Evolutionary conservation across 2,797 vertebrate genomes (phyloP).

Genomic region (Labroides dimidiatus): DNA sequence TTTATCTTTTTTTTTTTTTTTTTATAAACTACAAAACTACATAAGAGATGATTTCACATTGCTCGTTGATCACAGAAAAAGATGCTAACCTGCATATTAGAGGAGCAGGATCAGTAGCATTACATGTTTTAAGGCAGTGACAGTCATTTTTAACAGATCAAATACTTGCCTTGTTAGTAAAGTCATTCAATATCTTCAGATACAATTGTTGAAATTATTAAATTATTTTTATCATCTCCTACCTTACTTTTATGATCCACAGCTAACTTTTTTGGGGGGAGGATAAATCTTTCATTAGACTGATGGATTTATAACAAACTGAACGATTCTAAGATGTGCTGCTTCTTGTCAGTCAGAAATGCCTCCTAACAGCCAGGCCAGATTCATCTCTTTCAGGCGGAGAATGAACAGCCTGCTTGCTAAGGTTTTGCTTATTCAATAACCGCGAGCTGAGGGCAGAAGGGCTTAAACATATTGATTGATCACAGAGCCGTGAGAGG

Average conservation of each 20-base stretch:
- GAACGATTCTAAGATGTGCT: neutral
- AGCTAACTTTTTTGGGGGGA: neutral
- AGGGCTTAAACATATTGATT: constrained; percentile 65
- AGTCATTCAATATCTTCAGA: neutral
- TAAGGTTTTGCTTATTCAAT: constrained; percentile 42
- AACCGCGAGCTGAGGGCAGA: constrained; percentile 27
- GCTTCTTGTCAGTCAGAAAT: neutral
- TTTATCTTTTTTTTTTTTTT: too few relatives aligned
- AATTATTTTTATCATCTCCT: neutral
- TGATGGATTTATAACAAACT: neutral
- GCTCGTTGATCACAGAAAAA: neutral
- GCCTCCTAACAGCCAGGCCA: constrained; percentile 9
- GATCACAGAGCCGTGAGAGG: constrained; percentile 60
- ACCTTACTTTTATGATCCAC: too few relatives aligned
- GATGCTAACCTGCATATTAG: neutral
- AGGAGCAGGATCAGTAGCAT: too few relatives aligned
- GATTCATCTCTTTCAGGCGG: constrained; percentile 39
- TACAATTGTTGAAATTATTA: neutral
- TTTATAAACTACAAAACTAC: too few relatives aligned
- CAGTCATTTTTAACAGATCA: too few relatives aligned
- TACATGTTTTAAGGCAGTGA: neutral
- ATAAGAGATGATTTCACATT: too few relatives aligned
- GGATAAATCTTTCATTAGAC: neutral
- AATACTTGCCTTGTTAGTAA: too few relatives aligned
- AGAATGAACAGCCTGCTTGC: constrained; percentile 42